phyloP scores from a whole-genome alignment of 2,113 vertebrate species.

The Sturnus vulgaris region DNA sequence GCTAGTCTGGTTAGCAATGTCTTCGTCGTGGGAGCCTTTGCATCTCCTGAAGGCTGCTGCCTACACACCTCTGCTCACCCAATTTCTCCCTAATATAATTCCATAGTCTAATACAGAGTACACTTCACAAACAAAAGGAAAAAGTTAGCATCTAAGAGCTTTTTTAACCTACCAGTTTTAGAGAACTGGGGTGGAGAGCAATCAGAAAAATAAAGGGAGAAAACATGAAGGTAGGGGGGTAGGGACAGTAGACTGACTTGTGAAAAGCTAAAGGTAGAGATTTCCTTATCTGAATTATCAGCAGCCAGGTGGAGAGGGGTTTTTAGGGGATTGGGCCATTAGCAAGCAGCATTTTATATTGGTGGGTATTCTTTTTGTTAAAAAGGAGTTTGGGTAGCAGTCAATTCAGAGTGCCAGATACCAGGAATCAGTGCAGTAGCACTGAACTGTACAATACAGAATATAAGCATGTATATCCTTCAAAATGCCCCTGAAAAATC shows the following conservation, averaged over 20 bases:
- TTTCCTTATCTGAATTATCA: neutral
- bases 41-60: neutral
- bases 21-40: neutral
- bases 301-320: neutral
- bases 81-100: neutral
- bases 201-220: neutral
- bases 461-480: neutral
- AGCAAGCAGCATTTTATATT: neutral
- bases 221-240: rapidly evolving
- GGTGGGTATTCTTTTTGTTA: neutral
- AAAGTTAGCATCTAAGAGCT: neutral
- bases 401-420: neutral
- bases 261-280: neutral
- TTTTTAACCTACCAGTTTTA: neutral
- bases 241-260: neutral
- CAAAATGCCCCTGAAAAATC: neutral
- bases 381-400: neutral
- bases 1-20: neutral
- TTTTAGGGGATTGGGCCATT: neutral
- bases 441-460: neutral
- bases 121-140: neutral
- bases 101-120: neutral
- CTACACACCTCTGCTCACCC: neutral
- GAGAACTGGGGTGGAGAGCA: neutral
- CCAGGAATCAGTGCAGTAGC: neutral